Conservation (phyloP, 2,113 vertebrate genomes). For the Piaya cayana region DNA sequence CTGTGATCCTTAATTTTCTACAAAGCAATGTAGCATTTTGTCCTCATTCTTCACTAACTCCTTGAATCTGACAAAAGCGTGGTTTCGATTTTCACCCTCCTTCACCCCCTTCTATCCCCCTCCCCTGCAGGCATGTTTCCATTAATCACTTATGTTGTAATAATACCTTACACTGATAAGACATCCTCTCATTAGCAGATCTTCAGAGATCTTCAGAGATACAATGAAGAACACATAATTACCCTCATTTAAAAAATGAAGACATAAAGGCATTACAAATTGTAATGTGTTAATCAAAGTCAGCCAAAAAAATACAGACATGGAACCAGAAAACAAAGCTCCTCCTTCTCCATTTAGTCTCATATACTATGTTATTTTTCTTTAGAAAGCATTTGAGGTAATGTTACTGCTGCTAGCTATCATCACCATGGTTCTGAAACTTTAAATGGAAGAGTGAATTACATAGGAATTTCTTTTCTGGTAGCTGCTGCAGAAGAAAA, state of each 20-base stretch:
- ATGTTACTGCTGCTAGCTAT: not conserved
- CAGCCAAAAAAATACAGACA: conserved; percentile 3
- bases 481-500: not conserved
- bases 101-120: not conserved
- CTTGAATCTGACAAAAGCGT: conserved; percentile 49
- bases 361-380: not conserved
- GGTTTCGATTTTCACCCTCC: conserved; percentile 57
- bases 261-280: not conserved
- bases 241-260: not conserved
- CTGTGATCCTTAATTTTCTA: conserved; percentile 53
- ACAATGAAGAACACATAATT: not conserved
- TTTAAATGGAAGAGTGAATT: not conserved
- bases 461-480: not conserved
- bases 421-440: not conserved
- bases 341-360: not conserved
- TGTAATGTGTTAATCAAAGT: conserved; percentile 1
- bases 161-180: conserved; percentile 23
- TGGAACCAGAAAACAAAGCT: not conserved
- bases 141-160: conserved; percentile 11
- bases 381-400: not conserved
- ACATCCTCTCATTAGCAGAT: not conserved
- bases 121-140: not conserved
- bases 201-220: not conserved
- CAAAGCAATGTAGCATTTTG: conserved; percentile 40
- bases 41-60: conserved; percentile 50